Conservation (phyloP, 2,888 invertebrate genomes). For the Erynnis tages region DNA sequence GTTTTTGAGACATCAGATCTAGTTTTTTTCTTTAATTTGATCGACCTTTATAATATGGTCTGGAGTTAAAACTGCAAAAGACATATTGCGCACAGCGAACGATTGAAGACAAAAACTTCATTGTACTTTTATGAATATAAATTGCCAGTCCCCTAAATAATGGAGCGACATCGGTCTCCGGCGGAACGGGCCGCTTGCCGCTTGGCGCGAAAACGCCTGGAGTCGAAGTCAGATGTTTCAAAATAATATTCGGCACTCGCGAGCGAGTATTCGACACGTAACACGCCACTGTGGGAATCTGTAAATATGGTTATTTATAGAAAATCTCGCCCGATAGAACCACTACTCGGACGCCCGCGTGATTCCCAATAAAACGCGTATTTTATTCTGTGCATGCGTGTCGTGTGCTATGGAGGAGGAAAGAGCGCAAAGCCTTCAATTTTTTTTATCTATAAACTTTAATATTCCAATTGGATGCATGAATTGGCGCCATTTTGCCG, state of each 20-base stretch:
- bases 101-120: too few species aligned
- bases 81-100: too few species aligned
- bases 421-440: background rate
- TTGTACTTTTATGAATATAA: too few species aligned
- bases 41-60: too few species aligned
- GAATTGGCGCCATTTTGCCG: constrained; percentile 2
- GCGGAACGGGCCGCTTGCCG: background rate
- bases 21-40: too few species aligned
- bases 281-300: constrained; percentile 8
- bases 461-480: background rate
- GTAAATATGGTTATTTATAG: constrained; percentile 20
- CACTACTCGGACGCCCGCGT: background rate
- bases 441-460: background rate
- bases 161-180: background rate
- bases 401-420: background rate
- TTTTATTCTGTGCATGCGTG: too few species aligned
- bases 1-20: too few species aligned
- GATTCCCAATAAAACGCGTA: too few species aligned
- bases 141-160: too few species aligned
- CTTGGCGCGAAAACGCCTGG: background rate
- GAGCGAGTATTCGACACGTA: background rate
- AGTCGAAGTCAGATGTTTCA: background rate
- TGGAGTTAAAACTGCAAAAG: too few species aligned
- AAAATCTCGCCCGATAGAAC: constrained; percentile 14
- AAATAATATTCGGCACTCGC: background rate